phyloP scores from a whole-genome alignment of 2,888 invertebrate species.

The Daptonema setosum region DNA sequence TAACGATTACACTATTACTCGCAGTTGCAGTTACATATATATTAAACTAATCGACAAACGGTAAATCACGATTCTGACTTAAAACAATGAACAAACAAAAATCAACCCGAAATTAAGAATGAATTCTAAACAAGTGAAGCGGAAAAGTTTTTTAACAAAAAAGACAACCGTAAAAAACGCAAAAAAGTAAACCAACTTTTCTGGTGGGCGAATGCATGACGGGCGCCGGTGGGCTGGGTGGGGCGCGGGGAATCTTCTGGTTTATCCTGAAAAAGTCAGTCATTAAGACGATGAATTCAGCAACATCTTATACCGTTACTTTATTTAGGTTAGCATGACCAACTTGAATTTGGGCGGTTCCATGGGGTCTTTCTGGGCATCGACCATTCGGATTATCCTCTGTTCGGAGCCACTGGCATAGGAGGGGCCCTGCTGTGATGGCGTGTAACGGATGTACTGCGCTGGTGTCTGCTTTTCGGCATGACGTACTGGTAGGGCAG shows the following conservation, averaged over 20 bases:
- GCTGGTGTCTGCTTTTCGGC: slow-evolving; percentile 79
- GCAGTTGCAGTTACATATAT: no score
- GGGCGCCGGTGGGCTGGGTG: slow-evolving; percentile 94
- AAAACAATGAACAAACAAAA: no score
- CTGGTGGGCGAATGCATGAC: slow-evolving; percentile 93
- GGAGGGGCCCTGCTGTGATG: slow-evolving; percentile 59
- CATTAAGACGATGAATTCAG: no score
- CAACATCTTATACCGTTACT: background rate
- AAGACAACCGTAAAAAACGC: no score
- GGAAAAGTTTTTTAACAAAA: background rate
- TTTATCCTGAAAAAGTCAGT: slow-evolving; percentile 52
- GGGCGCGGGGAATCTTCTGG: slow-evolving; percentile 91
- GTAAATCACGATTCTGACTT: no score
- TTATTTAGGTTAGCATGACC: background rate
- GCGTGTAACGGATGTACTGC: slow-evolving; percentile 90
- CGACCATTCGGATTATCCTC: slow-evolving; percentile 80
- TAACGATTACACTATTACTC: no score
- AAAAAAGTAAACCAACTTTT: slow-evolving; percentile 41
- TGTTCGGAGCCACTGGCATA: slow-evolving; percentile 55
- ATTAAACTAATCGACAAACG: no score
- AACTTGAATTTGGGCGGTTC: slow-evolving; percentile 81
- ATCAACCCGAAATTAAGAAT: no score
- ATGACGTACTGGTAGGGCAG: slow-evolving; percentile 83
- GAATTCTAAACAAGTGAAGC: no score
- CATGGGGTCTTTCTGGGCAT: slow-evolving; percentile 85